Conservation (phyloP, 2,888 invertebrate species). For the Drosophila dives region DNA sequence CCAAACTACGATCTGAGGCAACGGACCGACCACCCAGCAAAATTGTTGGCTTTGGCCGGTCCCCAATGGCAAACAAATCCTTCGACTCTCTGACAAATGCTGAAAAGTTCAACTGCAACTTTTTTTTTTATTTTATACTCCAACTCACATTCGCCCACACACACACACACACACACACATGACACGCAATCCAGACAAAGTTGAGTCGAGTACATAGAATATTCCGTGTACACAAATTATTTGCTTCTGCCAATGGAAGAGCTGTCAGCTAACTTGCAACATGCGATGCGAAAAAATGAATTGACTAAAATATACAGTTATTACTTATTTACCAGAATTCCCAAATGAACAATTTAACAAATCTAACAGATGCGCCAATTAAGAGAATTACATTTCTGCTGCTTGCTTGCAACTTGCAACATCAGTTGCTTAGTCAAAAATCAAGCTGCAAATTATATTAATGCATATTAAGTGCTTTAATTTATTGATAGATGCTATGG, state of each 20-base stretch:
- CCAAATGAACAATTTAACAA: background rate
- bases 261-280: conserved; percentile 31
- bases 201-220: conserved; percentile 37
- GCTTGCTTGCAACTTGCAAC: background rate
- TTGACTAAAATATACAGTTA: background rate
- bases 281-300: background rate
- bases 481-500: conserved; percentile 5
- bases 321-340: background rate
- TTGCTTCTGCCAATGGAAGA: conserved; percentile 15
- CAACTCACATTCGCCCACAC: background rate
- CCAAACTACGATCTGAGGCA: conserved; percentile 27
- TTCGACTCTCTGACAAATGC: conserved; percentile 78
- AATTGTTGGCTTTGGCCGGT: conserved; percentile 60
- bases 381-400: background rate
- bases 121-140: conserved; percentile 29
- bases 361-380: background rate
- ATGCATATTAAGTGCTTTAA: background rate
- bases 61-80: conserved; percentile 77
- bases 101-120: conserved; percentile 76
- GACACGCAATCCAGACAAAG: conserved; percentile 22
- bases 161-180: conserved; percentile 8
- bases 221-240: conserved; percentile 30
- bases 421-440: background rate
- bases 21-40: conserved; percentile 38
- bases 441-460: background rate